phyloP scores from a whole-genome alignment of 2,113 vertebrate genomes.

The Hepsetus odoe region DNA sequence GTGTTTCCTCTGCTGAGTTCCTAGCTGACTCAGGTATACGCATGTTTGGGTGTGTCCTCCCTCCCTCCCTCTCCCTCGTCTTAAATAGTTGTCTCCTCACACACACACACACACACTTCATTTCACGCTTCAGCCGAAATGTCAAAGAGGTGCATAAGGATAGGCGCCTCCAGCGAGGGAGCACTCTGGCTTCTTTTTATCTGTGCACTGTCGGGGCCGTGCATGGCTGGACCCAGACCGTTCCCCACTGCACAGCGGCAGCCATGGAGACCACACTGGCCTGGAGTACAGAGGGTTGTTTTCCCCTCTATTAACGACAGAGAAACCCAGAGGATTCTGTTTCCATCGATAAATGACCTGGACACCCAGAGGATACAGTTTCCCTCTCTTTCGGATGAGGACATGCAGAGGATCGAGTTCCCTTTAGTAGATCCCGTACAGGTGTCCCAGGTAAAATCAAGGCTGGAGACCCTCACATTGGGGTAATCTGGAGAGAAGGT shows the following conservation, averaged over 20 bases:
- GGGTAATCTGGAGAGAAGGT: not conserved
- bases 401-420: conserved; percentile 46
- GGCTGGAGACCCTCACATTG: not conserved
- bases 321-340: conserved; percentile 59
- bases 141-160: conserved; percentile 53
- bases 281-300: conserved; percentile 54
- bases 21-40: conserved; percentile 81
- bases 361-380: conserved; percentile 61
- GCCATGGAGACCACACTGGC: conserved; percentile 32
- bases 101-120: conserved; percentile 53
- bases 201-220: conserved; percentile 69
- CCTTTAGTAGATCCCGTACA: conserved; percentile 48
- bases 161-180: conserved; percentile 57
- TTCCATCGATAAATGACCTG: conserved; percentile 48
- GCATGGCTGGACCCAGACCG: conserved; percentile 71
- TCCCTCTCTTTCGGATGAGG: conserved; percentile 62
- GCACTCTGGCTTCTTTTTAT: not conserved
- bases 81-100: conserved; percentile 75
- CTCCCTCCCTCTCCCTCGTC: conserved; percentile 53
- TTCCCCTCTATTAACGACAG: conserved; percentile 62
- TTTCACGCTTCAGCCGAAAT: conserved; percentile 59
- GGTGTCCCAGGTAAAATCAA: conserved; percentile 66
- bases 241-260: conserved; percentile 24
- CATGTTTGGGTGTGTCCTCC: conserved; percentile 63
- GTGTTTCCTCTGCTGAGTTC: conserved; percentile 43